phyloP scores from a whole-genome alignment of 2,113 vertebrate species.

The Hyperopisus bebe region DNA sequence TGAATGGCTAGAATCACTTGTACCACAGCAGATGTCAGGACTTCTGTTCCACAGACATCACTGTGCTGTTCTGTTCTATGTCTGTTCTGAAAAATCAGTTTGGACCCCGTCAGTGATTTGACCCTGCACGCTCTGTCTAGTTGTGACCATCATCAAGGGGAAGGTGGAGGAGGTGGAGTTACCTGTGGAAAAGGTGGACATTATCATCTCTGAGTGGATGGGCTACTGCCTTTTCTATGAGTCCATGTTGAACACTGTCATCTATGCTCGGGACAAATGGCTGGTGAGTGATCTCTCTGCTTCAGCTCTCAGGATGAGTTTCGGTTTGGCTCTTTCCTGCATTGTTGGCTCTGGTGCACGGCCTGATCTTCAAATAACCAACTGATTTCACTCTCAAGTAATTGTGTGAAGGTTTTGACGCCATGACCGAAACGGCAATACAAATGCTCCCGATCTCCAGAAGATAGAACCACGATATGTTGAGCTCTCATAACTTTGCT shows the following conservation, averaged over 20 bases:
- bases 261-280: conserved; percentile 88
- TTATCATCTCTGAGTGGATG: conserved; percentile 95
- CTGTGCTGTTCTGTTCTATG: background rate
- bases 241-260: conserved; percentile 89
- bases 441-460: background rate
- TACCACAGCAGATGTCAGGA: background rate
- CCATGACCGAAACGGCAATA: background rate
- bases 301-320: background rate
- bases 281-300: conserved; percentile 63
- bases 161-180: conserved; percentile 90
- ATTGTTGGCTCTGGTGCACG: background rate
- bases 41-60: background rate
- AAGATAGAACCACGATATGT: background rate
- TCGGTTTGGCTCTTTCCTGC: background rate
- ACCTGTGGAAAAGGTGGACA: conserved; percentile 81
- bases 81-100: background rate
- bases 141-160: conserved; percentile 88
- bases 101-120: background rate
- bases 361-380: background rate
- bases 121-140: conserved; percentile 42
- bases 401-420: background rate
- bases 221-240: conserved; percentile 91
- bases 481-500: background rate
- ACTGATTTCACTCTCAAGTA: background rate
- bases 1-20: background rate